Base-by-base conservation (phyloP, 2,888 invertebrate genomes). In the Heliconius sara region DNA sequence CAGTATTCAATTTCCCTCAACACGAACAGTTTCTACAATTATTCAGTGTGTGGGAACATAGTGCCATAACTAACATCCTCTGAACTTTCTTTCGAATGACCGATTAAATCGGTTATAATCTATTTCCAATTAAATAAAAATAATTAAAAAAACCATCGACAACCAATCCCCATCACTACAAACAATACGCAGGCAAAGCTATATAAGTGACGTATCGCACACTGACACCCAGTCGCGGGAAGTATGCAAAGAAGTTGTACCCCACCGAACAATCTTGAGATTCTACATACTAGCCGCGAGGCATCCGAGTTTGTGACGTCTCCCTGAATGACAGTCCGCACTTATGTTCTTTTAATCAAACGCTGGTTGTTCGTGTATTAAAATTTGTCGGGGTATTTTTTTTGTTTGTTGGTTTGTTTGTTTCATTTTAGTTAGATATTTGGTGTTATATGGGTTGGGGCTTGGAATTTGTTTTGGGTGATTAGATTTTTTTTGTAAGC, bases 201-300 rank as follows among this genome's bases (percentile, higher is more conserved):
- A 93, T 93, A 93, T 92, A 92, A 91, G 93, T 92, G 94, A 93
- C 94, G 93, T 94, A 95, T 95, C 95, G 91, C 91, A 89, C 92
- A 92, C 95, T 92, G 92, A 94, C 95, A 94, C 94, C 92, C 92
- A 88, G 85, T 91, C 91, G 88, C 89, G 92, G 92, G 94, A 95
- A 95, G 94, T 95, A 95, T 94, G 95, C 94, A 95, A 95, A 95
- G 95, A 95, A 95, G 93, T 94, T 93, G 90, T 88, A 90, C 87
- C 77, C 87, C 87, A 85, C 89, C 86, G 85, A 87, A 85, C 85
- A 84, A 85, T 91, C 91, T 94, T 95, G 94, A 90, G 91, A 91
- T 70, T 65, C 91, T 92, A 90, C 79, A 81, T 82, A 80, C 79
- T 80, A 70, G 78, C 81, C 77, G 83, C 84, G 86, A 84, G 90